phyloP scores from a whole-genome alignment of 2,113 vertebrate genomes.

The Hippoglossus stenolepis region DNA sequence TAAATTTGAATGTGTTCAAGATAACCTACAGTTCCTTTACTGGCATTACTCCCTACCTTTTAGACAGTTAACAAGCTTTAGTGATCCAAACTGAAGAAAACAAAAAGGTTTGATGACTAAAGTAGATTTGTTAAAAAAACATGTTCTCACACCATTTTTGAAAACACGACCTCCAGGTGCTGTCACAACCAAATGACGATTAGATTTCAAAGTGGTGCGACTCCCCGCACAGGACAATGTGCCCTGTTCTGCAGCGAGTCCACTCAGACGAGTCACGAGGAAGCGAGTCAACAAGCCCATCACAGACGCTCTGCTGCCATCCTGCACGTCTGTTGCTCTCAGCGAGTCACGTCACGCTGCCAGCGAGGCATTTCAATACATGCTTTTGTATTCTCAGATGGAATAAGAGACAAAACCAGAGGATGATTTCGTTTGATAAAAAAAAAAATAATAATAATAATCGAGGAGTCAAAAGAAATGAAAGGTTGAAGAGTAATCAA shows the following conservation, averaged over 20 bases:
- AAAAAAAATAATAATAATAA: conserved; percentile 17
- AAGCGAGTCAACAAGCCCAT: conserved; percentile 34
- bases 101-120: conserved; percentile 19
- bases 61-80: conserved; percentile 71
- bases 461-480: conserved; percentile 51
- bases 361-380: conserved; percentile 18
- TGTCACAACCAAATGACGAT: conserved; percentile 50
- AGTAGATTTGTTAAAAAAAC: conserved; percentile 42
- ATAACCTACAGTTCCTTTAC: conserved; percentile 72
- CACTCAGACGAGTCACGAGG: conserved; percentile 19
- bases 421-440: conserved; percentile 38
- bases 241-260: conserved; percentile 70
- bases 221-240: conserved; percentile 78
- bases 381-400: conserved; percentile 19
- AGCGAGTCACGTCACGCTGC: conserved; percentile 32
- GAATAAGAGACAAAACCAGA: conserved; percentile 43
- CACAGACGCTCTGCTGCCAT: conserved; percentile 39
- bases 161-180: conserved; percentile 41
- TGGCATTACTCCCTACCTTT: conserved; percentile 74
- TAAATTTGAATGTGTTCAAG: conserved; percentile 68
- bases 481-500: conserved; percentile 86
- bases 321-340: conserved; percentile 10
- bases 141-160: conserved; percentile 38
- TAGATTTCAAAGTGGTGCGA: conserved; percentile 58
- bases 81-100: conserved; percentile 32